Percentiles rank a stretch among this genome's conserved stretches.
These are phyloP conservation scores for Corydoras sp. DNA, from an alignment of 2,113 vertebrate genomes.

Conservation along the genomic window DNA sequence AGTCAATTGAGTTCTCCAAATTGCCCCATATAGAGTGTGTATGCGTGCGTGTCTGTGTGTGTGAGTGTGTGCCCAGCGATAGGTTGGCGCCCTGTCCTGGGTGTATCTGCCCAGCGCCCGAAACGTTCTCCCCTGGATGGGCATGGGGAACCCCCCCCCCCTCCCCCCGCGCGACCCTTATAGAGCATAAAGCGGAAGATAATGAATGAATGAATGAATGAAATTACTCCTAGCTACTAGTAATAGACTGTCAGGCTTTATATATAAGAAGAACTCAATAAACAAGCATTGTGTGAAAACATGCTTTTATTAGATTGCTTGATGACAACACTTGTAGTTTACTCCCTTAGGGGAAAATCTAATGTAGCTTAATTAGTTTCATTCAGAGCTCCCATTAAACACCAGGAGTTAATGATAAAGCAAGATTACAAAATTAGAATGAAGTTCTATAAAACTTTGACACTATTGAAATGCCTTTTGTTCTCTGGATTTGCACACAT, in stretches of 20 bases:
- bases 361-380: slow-evolving; percentile 1
- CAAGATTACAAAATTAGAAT: not conserved
- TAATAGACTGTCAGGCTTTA: slow-evolving; percentile 24
- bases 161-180: too few relatives aligned
- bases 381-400: slow-evolving; percentile 18
- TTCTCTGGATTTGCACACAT: not conserved
- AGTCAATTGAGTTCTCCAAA: too few relatives aligned
- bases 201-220: too few relatives aligned
- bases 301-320: not conserved
- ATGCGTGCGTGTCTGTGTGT: too few relatives aligned
- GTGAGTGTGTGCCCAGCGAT: too few relatives aligned
- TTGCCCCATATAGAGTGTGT: too few relatives aligned
- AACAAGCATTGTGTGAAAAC: slow-evolving; percentile 6
- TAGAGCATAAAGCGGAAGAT: too few relatives aligned
- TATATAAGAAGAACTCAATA: not conserved
- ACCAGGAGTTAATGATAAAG: not conserved
- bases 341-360: not conserved
- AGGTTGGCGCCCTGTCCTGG: too few relatives aligned
- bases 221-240: slow-evolving; percentile 16
- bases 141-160: too few relatives aligned
- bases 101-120: too few relatives aligned
- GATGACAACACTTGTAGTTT: slow-evolving; percentile 9
- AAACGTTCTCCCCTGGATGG: too few relatives aligned
- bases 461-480: too few relatives aligned
- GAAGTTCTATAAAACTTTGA: not conserved